Conservation (phyloP, 1,140 invertebrate species). For the Eupeodes corollae region DNA sequence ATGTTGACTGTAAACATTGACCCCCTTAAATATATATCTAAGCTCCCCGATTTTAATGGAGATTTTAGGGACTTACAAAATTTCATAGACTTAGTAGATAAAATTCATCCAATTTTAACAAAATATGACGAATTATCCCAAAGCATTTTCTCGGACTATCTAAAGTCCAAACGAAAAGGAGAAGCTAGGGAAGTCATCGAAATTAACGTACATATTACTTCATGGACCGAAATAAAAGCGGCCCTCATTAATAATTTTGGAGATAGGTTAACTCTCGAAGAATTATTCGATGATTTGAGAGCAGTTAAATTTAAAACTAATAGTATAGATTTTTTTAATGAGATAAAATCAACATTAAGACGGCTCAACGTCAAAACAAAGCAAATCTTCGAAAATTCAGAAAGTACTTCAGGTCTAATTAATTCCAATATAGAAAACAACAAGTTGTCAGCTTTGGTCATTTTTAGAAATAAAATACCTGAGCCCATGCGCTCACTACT, state of each 20-base stretch:
- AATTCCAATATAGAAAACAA: not conserved
- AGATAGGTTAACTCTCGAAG: not conserved
- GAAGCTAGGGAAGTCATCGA: conserved; percentile 3
- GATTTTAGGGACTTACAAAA: not conserved
- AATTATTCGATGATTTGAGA: conserved; percentile 1
- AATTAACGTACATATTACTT: conserved; percentile 1
- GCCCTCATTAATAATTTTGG: conserved; percentile 5
- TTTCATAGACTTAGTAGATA: not conserved
- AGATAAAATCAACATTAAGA: too few relatives aligned
- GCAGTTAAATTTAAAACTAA: conserved; percentile 1
- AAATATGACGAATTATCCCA: conserved; percentile 2
- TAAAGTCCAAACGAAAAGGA: conserved; percentile 2
- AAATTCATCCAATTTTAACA: not conserved
- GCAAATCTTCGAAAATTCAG: too few relatives aligned
- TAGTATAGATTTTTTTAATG: too few relatives aligned
- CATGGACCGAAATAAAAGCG: conserved; percentile 1
- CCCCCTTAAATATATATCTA: conserved; percentile 3
- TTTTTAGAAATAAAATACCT: not conserved
- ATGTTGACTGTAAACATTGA: too few relatives aligned
- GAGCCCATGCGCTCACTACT: too few relatives aligned
- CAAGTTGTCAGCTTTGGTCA: not conserved
- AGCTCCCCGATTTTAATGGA: conserved; percentile 1
- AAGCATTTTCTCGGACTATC: not conserved
- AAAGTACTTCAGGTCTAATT: not conserved
- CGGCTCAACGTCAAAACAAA: too few relatives aligned